phyloP scores from a whole-genome alignment of 1,140 invertebrate species.

The Chymomyza costata region DNA sequence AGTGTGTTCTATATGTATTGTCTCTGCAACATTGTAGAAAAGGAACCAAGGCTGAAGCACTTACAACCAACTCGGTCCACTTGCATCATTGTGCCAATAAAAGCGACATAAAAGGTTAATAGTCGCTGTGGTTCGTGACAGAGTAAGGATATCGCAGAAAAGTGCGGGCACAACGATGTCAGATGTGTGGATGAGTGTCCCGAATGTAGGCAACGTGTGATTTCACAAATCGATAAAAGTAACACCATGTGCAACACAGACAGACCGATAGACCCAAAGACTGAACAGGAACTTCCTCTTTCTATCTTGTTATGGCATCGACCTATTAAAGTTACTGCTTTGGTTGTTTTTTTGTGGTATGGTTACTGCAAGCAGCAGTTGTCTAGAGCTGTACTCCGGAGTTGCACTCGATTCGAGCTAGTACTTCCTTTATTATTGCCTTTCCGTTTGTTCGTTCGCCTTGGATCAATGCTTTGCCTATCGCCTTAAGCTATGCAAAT shows the following conservation, averaged over 20 bases:
- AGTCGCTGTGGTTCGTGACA: slow-evolving; percentile 1
- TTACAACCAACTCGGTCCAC: no score
- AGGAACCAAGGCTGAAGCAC: no score
- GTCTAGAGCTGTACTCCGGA: no score
- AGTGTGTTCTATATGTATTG: no score
- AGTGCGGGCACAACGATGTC: slow-evolving; percentile 38
- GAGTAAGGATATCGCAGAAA: no score
- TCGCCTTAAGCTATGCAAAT: slow-evolving; percentile 28
- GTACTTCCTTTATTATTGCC: no score
- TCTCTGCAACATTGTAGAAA: no score
- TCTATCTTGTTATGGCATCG: slow-evolving; percentile 5
- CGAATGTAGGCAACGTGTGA: slow-evolving; percentile 43
- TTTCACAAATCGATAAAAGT: slow-evolving; percentile 55
- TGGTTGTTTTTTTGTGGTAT: not conserved
- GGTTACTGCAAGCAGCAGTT: no score
- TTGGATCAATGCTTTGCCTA: no score
- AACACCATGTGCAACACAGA: slow-evolving; percentile 30
- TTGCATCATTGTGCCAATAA: slow-evolving; percentile 1
- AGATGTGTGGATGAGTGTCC: not conserved
- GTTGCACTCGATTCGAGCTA: no score
- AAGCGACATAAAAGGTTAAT: slow-evolving; percentile 20
- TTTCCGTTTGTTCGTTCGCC: no score
- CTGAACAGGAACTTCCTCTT: slow-evolving; percentile 23
- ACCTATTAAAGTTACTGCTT: slow-evolving; percentile 8
- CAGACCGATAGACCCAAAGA: no score